Evolutionary conservation across 2,797 vertebrate genomes (phyloP).

Genomic region (Pteropus rufus): DNA sequence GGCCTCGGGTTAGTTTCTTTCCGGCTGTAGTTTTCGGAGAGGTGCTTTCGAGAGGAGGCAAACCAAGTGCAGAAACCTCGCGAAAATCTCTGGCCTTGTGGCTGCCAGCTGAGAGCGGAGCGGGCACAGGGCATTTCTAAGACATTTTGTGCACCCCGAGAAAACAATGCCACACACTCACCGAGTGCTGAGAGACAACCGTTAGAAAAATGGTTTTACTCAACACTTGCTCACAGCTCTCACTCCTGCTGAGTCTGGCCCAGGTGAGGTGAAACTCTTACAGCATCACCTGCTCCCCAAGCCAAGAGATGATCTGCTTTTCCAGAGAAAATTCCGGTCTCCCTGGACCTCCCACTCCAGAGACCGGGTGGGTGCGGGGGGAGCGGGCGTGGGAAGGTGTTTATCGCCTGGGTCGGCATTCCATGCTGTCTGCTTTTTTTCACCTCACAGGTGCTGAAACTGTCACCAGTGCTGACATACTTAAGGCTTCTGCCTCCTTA

Average conservation of each 20-base stretch:
- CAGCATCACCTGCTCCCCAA: neutral
- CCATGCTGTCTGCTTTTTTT: fast-evolving
- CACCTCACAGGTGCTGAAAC: neutral
- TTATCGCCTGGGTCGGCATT: neutral
- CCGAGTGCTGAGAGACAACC: neutral
- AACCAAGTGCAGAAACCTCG: neutral
- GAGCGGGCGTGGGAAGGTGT: too few relatives aligned
- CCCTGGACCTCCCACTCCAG: neutral
- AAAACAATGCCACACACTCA: too few relatives aligned
- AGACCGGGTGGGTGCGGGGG: neutral
- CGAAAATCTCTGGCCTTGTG: neutral
- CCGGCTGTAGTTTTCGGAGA: neutral
- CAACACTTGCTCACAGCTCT: fast-evolving
- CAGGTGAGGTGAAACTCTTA: neutral
- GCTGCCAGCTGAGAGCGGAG: neutral
- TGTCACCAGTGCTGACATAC: too few relatives aligned
- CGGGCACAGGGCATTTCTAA: neutral
- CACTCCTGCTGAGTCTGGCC: neutral
- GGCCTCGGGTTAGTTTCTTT: neutral
- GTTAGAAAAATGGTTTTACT: neutral
- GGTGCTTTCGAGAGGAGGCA: neutral
- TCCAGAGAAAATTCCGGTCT: neutral
- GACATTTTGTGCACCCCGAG: neutral
- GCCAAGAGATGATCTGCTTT: neutral
- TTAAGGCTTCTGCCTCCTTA: neutral